Percentiles rank a stretch among this genome's conserved stretches.
Conservation (phyloP, 2,797 vertebrate genomes). For the Pagetopsis macropterus region DNA sequence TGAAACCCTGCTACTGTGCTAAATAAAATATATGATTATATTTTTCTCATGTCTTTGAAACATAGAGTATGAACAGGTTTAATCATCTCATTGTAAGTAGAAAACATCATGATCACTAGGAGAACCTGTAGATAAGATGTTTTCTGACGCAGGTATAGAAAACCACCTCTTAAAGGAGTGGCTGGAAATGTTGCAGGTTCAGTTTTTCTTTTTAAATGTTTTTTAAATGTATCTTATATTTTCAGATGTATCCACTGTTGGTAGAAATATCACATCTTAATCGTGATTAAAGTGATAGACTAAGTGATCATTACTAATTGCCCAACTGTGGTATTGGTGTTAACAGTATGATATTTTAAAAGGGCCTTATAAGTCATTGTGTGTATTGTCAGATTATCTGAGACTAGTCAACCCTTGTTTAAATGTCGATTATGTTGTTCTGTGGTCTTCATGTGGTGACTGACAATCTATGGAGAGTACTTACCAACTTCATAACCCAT, state of each 20-base stretch:
- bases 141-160: not conserved
- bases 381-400: not conserved
- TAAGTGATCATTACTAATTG: too few species aligned
- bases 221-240: not conserved
- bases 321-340: not conserved
- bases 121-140: not conserved
- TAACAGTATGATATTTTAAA: not conserved
- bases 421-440: conserved; percentile 1
- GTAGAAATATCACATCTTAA: not conserved
- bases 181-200: not conserved
- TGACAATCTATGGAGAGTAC: not conserved
- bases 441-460: conserved; percentile 2
- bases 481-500: not conserved
- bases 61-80: not conserved
- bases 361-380: not conserved
- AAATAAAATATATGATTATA: not conserved
- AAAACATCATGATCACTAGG: not conserved
- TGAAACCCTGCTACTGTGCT: not conserved
- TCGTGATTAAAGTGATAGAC: not conserved
- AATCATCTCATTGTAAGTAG: not conserved
- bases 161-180: not conserved
- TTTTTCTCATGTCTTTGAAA: not conserved
- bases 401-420: not conserved
- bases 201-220: not conserved
- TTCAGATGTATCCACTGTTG: not conserved